phyloP scores from a whole-genome alignment of 2,888 invertebrate species.

The Stegophylla sp. region DNA sequence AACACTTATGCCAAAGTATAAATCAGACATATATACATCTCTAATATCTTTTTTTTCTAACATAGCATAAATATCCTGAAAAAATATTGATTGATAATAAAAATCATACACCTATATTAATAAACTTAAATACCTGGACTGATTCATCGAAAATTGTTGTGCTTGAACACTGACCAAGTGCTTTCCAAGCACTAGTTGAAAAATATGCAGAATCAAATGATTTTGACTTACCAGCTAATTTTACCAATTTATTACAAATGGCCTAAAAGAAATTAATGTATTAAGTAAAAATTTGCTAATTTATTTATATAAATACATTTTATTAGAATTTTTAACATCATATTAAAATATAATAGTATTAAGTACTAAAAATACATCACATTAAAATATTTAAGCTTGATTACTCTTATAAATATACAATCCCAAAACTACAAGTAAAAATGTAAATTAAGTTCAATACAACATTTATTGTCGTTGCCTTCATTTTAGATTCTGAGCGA shows the following conservation, averaged over 20 bases:
- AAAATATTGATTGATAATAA: neutral
- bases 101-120: neutral
- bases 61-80: constrained; percentile 41
- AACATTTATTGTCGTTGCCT: no score
- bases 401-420: no score
- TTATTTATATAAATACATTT: no score
- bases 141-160: constrained; percentile 40
- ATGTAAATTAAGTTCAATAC: no score
- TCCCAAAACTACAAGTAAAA: no score
- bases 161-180: constrained; percentile 26
- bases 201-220: constrained; percentile 46
- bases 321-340: no score
- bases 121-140: constrained; percentile 33
- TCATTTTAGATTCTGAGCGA: no score
- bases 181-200: constrained; percentile 51
- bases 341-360: no score
- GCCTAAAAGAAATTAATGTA: constrained; percentile 26
- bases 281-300: no score
- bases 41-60: constrained; percentile 52
- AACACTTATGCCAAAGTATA: constrained; percentile 23
- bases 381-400: no score
- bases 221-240: constrained; percentile 32
- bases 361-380: no score
- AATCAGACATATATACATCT: constrained; percentile 52
- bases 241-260: constrained; percentile 47